Evolutionary conservation across 1,140 invertebrate species (phyloP).

Genomic region (Hypsibius dujardini): DNA sequence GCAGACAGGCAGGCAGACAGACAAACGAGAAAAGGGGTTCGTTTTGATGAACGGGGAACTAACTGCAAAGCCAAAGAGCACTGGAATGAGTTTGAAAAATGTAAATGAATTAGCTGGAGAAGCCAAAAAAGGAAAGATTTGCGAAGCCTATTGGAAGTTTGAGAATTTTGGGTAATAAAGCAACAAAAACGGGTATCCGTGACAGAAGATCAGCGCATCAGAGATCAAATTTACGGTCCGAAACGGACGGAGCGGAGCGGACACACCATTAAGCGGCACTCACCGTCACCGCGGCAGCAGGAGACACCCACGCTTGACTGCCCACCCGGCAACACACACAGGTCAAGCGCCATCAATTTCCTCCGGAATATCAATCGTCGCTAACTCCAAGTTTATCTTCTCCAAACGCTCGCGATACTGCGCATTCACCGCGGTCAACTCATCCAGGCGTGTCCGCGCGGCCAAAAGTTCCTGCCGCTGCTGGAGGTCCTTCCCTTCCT

Average conservation of each 20-base stretch:
- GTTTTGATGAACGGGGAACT: no score
- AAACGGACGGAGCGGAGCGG: neutral
- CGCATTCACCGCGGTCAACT: neutral
- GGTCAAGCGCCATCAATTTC: neutral
- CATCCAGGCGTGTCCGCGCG: neutral
- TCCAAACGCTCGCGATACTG: conserved; percentile 3
- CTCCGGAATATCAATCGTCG: neutral
- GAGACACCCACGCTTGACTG: neutral
- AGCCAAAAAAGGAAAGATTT: no score
- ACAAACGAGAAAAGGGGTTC: no score
- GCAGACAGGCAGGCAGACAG: no score
- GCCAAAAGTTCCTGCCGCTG: neutral
- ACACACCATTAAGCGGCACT: neutral
- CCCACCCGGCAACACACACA: neutral
- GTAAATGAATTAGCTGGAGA: no score
- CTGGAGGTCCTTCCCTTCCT: neutral
- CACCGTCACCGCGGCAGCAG: neutral
- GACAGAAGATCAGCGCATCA: neutral
- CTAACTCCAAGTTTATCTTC: neutral
- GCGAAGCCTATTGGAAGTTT: no score
- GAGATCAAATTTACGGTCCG: neutral
- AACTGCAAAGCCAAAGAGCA: no score
- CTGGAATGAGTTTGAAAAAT: no score
- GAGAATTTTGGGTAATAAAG: no score
- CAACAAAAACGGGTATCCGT: neutral